phyloP scores from a whole-genome alignment of 2,113 vertebrate species.

The Lampris incognitus region DNA sequence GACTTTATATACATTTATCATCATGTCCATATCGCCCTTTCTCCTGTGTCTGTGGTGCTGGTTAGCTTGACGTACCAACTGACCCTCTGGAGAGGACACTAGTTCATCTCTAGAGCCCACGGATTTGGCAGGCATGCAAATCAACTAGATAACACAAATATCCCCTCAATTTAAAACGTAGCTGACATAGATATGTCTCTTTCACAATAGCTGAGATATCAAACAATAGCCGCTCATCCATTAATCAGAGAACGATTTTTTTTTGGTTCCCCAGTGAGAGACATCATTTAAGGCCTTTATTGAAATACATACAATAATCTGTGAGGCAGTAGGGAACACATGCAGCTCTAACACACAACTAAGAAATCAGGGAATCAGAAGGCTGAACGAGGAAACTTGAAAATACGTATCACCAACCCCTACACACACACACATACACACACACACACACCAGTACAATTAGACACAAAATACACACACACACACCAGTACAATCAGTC shows the following conservation, averaged over 20 bases:
- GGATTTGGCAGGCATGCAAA: not conserved
- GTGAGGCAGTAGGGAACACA: not conserved
- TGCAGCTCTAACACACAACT: not conserved
- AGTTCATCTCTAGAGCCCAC: not conserved
- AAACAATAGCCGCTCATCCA: too few relatives aligned
- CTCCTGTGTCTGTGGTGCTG: not conserved
- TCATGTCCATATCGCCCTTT: constrained; percentile 6
- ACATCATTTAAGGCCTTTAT: not conserved
- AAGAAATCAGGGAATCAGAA: not conserved
- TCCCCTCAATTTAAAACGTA: too few relatives aligned
- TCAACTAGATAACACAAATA: too few relatives aligned
- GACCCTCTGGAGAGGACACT: too few relatives aligned
- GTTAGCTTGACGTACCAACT: not conserved
- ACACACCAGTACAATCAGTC: not conserved
- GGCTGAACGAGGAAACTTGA: not conserved
- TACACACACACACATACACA: constrained; percentile 3
- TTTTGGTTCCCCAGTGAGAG: not conserved
- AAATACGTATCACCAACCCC: not conserved
- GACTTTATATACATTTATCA: not conserved
- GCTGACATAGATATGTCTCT: too few relatives aligned
- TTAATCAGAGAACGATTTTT: too few relatives aligned
- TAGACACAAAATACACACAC: constrained; percentile 9
- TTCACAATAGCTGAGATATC: too few relatives aligned
- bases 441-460: constrained; percentile 5
- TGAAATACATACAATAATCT: not conserved